Evolutionary conservation across 2,797 vertebrate genomes (phyloP).

Genomic region (Cygnus olor): DNA sequence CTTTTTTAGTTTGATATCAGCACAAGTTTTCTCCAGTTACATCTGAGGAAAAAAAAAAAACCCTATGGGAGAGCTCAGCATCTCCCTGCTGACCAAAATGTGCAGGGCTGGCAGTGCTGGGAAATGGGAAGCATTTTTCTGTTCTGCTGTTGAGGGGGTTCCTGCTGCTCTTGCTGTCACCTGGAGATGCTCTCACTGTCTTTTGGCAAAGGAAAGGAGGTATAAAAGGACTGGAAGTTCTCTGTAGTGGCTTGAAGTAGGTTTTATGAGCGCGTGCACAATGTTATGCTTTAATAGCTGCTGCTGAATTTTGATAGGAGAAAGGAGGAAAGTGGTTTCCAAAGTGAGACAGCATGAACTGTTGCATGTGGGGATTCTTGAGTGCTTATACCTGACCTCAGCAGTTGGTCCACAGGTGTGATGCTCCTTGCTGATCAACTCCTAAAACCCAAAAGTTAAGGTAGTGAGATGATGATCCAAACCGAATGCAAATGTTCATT

Average conservation of each 20-base stretch:
- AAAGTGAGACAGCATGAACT: rapidly evolving
- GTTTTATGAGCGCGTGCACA: neutral
- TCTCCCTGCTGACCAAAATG: neutral
- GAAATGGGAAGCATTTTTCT: neutral
- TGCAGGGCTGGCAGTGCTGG: rapidly evolving
- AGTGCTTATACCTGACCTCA: neutral
- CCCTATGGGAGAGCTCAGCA: neutral
- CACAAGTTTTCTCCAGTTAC: neutral
- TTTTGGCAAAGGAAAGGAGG: neutral
- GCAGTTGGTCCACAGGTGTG: neutral
- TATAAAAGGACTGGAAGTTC: neutral
- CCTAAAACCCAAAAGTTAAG: neutral
- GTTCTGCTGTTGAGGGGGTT: neutral
- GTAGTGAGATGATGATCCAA: neutral
- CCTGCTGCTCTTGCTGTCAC: neutral
- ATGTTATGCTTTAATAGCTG: neutral
- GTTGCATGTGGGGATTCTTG: neutral
- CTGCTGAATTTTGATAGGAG: neutral
- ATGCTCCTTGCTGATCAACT: neutral
- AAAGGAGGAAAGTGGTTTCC: neutral
- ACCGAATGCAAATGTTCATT: neutral
- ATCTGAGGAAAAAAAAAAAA: neutral
- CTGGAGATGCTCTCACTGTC: rapidly evolving
- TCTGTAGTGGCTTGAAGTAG: neutral
- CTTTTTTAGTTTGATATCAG: neutral